phyloP scores from a whole-genome alignment of 2,113 vertebrate genomes.

The Corvus hawaiiensis region DNA sequence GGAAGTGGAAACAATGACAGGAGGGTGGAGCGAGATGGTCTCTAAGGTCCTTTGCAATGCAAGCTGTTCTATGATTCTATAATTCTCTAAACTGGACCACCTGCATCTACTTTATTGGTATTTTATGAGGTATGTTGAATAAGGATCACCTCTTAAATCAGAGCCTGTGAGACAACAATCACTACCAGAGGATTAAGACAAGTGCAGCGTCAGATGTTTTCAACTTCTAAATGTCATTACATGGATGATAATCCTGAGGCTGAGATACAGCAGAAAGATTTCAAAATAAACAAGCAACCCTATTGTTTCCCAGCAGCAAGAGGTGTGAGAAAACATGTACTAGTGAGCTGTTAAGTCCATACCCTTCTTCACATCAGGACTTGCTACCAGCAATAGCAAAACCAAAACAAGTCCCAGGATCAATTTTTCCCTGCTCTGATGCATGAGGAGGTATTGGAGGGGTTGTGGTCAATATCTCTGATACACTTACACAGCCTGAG shows the following conservation, averaged over 20 bases:
- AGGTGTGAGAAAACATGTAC: not conserved
- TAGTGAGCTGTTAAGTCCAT: not conserved
- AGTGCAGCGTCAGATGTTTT: not conserved
- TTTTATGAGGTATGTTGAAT: not conserved
- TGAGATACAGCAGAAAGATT: not conserved
- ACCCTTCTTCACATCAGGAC: not conserved
- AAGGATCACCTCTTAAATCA: not conserved
- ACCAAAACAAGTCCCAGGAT: not conserved
- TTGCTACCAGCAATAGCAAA: not conserved
- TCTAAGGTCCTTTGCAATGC: not conserved
- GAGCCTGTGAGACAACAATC: not conserved
- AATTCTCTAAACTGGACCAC: not conserved
- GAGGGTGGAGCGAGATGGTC: not conserved
- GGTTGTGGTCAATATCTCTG: not conserved
- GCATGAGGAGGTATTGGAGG: accelerated
- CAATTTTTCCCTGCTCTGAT: not conserved
- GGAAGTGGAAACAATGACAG: not conserved
- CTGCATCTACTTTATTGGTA: not conserved
- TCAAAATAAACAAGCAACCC: not conserved
- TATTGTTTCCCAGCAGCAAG: not conserved
- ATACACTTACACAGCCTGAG: not conserved
- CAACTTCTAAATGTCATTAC: not conserved
- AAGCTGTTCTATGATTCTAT: not conserved
- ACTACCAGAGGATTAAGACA: accelerated
- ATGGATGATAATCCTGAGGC: not conserved